phyloP scores from a whole-genome alignment of 1,140 invertebrate genomes.

The Lethrus apterus region DNA sequence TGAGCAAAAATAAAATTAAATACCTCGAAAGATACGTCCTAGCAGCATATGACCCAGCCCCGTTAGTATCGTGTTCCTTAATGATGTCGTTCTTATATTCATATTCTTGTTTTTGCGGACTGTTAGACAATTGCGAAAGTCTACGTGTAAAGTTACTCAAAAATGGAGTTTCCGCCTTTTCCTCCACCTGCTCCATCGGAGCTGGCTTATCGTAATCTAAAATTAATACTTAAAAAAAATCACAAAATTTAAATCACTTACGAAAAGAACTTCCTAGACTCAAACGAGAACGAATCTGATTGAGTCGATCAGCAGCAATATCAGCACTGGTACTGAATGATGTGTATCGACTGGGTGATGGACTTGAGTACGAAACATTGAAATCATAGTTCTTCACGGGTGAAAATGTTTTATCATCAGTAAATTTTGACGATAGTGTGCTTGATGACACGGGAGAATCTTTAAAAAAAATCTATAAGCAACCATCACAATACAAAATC shows the following conservation, averaged over 20 bases:
- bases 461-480: neutral
- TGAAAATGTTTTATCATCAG: too few species aligned
- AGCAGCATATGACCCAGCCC: constrained; percentile 18
- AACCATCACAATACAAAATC: too few species aligned
- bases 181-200: constrained; percentile 14
- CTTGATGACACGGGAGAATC: constrained; percentile 1
- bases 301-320: constrained; percentile 44
- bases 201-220: constrained; percentile 22
- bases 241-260: neutral
- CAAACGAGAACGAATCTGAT: constrained; percentile 46
- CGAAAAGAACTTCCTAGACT: constrained; percentile 29
- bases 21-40: constrained; percentile 22
- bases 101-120: constrained; percentile 34
- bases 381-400: too few species aligned
- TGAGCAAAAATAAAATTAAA: neutral
- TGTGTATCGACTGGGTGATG: neutral
- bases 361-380: too few species aligned
- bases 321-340: constrained; percentile 14
- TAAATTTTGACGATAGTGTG: too few species aligned
- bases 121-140: constrained; percentile 48
- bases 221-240: constrained; percentile 2
- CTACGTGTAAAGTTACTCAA: constrained; percentile 58
- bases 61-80: constrained; percentile 37
- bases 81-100: constrained; percentile 33
- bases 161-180: constrained; percentile 52